Conservation (phyloP, 2,888 invertebrate genomes). For the Drosophila prostipennis region DNA sequence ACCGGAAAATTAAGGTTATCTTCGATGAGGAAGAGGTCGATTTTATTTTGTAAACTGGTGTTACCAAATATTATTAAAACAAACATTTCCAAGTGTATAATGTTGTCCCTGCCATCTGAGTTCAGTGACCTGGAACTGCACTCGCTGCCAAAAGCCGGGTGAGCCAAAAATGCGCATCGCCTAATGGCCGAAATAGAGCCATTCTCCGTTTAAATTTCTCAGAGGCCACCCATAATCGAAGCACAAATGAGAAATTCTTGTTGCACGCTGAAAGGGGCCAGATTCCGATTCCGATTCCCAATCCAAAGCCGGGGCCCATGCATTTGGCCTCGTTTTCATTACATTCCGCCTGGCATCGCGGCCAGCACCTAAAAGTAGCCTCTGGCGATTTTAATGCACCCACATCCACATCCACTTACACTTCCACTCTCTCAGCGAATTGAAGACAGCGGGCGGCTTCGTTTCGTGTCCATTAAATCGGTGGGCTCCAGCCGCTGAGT, state of each 20-base stretch:
- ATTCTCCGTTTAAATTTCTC: conserved; percentile 1
- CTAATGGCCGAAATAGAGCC: conserved; percentile 17
- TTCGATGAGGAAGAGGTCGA: too few relatives aligned
- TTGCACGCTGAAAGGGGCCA: conserved; percentile 21
- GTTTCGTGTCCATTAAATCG: conserved; percentile 67
- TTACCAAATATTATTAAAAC: too few relatives aligned
- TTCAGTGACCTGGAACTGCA: conserved; percentile 23
- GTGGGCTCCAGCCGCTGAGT: conserved; percentile 56
- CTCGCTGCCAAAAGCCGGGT: conserved; percentile 16
- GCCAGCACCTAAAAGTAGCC: conserved; percentile 54
- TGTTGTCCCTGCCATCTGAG: neutral
- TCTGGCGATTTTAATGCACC: conserved; percentile 64
- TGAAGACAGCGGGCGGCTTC: conserved; percentile 24
- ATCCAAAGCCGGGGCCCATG: neutral
- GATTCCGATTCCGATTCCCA: conserved; percentile 1
- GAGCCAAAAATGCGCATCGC: conserved; percentile 26
- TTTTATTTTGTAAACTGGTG: too few relatives aligned
- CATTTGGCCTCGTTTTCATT: conserved; percentile 62
- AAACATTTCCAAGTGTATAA: neutral
- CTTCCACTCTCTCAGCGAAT: conserved; percentile 6
- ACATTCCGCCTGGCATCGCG: conserved; percentile 23
- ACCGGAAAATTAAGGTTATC: too few relatives aligned
- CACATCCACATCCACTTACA: conserved; percentile 19
- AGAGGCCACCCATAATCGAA: conserved; percentile 39
- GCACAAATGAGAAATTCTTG: conserved; percentile 63